Conservation (phyloP, 2,888 invertebrate genomes). For the Brenthis hecate region DNA sequence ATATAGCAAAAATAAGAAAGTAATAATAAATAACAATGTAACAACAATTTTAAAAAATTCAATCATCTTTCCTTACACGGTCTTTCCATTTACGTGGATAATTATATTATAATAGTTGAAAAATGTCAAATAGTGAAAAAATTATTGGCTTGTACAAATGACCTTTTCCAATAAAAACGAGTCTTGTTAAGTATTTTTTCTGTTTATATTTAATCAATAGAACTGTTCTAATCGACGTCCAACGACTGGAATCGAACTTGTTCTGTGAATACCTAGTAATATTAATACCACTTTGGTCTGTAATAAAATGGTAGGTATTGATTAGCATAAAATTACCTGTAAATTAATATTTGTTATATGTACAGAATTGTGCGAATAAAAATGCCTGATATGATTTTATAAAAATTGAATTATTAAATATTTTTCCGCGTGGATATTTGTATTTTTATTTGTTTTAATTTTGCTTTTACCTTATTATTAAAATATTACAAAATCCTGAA, state of each 20-base stretch:
- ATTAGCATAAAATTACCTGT: slow-evolving; percentile 33
- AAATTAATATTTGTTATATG: slow-evolving; percentile 54
- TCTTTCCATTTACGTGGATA: background rate
- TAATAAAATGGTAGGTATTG: slow-evolving; percentile 32
- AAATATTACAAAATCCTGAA: too few relatives aligned
- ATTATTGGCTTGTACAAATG: slow-evolving; percentile 14
- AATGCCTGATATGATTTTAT: slow-evolving; percentile 81
- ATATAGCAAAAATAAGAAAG: background rate
- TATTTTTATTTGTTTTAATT: slow-evolving; percentile 42
- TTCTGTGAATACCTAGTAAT: slow-evolving; percentile 6
- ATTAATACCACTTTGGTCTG: slow-evolving; percentile 17
- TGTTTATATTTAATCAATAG: background rate
- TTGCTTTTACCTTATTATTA: too few relatives aligned
- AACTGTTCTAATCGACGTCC: slow-evolving; percentile 12
- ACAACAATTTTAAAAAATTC: background rate
- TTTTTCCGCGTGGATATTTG: slow-evolving; percentile 78
- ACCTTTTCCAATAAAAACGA: slow-evolving; percentile 12
- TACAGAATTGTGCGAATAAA: slow-evolving; percentile 78
- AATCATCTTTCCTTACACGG: background rate
- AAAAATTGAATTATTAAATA: slow-evolving; percentile 75
- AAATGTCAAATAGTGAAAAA: slow-evolving; percentile 9
- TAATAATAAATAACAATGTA: background rate
- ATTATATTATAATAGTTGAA: background rate
- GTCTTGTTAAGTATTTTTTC: background rate
- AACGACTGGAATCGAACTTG: slow-evolving; percentile 12